phyloP scores from a whole-genome alignment of 2,888 invertebrate genomes.

The Biston betularia region DNA sequence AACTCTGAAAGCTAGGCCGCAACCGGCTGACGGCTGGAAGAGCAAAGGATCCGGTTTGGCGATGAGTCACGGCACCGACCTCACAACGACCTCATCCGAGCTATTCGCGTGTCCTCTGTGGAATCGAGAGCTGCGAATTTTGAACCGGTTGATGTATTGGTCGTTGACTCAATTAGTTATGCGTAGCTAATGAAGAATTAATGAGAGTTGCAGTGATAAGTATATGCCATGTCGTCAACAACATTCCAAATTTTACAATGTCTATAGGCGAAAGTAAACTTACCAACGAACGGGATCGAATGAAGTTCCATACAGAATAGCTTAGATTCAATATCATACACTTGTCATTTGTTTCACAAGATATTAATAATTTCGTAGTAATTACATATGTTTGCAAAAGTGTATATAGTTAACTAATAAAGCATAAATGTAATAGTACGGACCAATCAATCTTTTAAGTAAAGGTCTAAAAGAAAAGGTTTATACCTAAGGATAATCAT shows the following conservation, averaged over 20 bases:
- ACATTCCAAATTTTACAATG: no score
- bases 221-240: no score
- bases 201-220: not conserved
- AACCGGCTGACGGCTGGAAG: conserved; percentile 36
- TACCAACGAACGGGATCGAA: no score
- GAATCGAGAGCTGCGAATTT: conserved; percentile 23
- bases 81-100: conserved; percentile 68
- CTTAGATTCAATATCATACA: no score
- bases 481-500: not conserved
- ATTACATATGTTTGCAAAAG: no score
- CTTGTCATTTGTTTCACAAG: no score
- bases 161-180: conserved; percentile 3
- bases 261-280: no score
- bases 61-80: conserved; percentile 74
- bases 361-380: no score
- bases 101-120: conserved; percentile 51
- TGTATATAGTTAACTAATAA: no score
- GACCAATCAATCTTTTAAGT: no score
- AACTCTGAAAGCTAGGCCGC: conserved; percentile 33
- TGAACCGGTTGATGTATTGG: conserved; percentile 4
- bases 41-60: conserved; percentile 70
- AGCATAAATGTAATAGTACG: no score
- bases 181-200: not conserved
- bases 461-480: not conserved
- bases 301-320: no score